phyloP scores from a whole-genome alignment of 2,797 vertebrate genomes.

The Yasuhikotakia modesta region DNA sequence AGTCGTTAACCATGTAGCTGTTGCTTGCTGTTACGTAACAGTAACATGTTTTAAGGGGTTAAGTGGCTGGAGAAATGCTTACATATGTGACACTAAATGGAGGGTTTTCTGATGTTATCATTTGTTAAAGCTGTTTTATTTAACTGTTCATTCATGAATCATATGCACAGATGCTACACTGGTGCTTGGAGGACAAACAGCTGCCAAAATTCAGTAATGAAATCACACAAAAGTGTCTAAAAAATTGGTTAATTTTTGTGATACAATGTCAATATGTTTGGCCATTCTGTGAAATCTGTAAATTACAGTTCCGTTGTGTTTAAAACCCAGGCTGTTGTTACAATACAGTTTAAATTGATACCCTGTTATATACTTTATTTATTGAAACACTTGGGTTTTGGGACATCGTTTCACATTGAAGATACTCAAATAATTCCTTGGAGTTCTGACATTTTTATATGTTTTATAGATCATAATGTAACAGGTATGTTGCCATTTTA shows the following conservation, averaged over 20 bases:
- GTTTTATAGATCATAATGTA: not conserved
- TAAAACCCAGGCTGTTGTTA: conserved; percentile 15
- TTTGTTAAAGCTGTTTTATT: conserved; percentile 29
- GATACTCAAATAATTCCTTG: not conserved
- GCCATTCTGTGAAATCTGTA: conserved; percentile 13
- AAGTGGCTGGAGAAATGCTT: not conserved
- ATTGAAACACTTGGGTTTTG: conserved; percentile 8
- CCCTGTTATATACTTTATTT: not conserved
- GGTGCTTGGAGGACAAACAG: conserved; percentile 16
- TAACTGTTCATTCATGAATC: conserved; percentile 14
- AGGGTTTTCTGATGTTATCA: conserved; percentile 1
- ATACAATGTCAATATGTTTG: not conserved
- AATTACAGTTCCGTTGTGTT: conserved; percentile 10
- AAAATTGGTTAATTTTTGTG: conserved; percentile 8
- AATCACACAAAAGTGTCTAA: not conserved
- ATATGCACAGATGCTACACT: not conserved
- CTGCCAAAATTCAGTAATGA: conserved; percentile 23
- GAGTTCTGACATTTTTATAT: conserved; percentile 6
- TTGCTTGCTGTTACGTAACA: not conserved
- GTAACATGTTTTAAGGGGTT: not conserved
- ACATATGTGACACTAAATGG: not conserved
- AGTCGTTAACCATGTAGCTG: conserved; percentile 22
- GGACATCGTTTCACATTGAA: not conserved
- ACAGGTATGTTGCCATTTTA: not conserved
- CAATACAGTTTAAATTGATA: conserved; percentile 28